phyloP scores from a whole-genome alignment of 2,888 invertebrate species.

The Sycophila texana region DNA sequence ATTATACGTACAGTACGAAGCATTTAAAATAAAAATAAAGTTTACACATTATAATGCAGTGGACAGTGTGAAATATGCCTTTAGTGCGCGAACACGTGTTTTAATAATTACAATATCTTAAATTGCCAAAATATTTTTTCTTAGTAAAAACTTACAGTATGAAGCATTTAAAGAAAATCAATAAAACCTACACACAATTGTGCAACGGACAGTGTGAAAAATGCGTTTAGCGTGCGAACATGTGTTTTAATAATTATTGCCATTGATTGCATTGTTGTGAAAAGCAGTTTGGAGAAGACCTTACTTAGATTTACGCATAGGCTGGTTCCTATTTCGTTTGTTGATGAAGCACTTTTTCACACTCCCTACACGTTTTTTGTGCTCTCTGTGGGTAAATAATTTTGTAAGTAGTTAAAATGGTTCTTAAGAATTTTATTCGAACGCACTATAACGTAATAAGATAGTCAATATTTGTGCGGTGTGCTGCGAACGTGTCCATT shows the following conservation, averaged over 20 bases:
- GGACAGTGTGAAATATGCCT: no score
- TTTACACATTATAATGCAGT: no score
- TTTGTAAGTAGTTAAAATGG: constrained; percentile 23
- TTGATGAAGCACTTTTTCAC: constrained; percentile 51
- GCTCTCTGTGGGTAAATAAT: constrained; percentile 15
- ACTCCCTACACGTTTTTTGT: constrained; percentile 24
- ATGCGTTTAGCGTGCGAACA: constrained; percentile 20
- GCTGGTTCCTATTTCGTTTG: constrained; percentile 68
- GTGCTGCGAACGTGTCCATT: constrained; percentile 6
- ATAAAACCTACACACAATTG: no score
- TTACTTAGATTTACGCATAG: constrained; percentile 55
- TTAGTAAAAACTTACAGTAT: constrained; percentile 4
- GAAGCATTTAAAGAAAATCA: not conserved
- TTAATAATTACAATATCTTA: no score
- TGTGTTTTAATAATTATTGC: constrained; percentile 24
- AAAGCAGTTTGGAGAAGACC: constrained; percentile 2
- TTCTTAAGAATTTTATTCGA: constrained; percentile 41
- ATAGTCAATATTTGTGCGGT: constrained; percentile 38
- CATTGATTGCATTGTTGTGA: constrained; percentile 23
- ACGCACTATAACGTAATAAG: constrained; percentile 36
- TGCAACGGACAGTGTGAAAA: not conserved
- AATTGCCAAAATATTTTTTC: not conserved
- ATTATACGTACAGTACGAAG: no score
- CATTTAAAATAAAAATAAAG: no score
- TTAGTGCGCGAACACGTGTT: no score